These are phyloP conservation scores for Philereme transversata DNA, from an alignment of 2,888 invertebrate species.

Conservation along the genomic window DNA sequence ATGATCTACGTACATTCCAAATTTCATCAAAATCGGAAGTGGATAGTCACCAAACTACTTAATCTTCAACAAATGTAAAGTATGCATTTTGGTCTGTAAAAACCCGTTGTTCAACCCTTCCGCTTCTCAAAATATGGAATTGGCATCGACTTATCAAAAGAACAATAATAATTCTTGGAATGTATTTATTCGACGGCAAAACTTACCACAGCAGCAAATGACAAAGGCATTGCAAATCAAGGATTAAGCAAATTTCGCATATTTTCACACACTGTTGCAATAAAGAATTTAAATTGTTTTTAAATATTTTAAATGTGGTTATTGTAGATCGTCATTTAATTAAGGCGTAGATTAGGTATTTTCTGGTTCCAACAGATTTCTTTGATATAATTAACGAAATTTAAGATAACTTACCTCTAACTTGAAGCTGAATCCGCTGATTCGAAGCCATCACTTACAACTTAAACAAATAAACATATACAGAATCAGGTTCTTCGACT, in stretches of 20 bases:
- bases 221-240: constrained; percentile 15
- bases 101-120: constrained; percentile 18
- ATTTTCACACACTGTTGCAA: constrained; percentile 22
- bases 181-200: constrained; percentile 10
- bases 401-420: constrained; percentile 44
- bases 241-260: constrained; percentile 15
- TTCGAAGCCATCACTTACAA: constrained; percentile 40
- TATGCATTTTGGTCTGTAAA: constrained; percentile 6
- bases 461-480: constrained; percentile 56
- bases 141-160: constrained; percentile 11
- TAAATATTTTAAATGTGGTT: neutral
- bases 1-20: no score
- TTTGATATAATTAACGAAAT: constrained; percentile 12
- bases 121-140: constrained; percentile 17
- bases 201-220: constrained; percentile 8
- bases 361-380: no score
- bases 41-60: no score
- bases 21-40: no score
- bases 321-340: no score
- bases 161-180: constrained; percentile 21
- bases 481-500: constrained; percentile 66
- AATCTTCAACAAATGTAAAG: no score
- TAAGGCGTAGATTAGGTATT: no score
- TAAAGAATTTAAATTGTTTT: constrained; percentile 13
- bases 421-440: constrained; percentile 41